Evolutionary conservation across 53 echinoderm and acorn worm species (phyloP).

Genomic region (Pentamera pediparva): DNA sequence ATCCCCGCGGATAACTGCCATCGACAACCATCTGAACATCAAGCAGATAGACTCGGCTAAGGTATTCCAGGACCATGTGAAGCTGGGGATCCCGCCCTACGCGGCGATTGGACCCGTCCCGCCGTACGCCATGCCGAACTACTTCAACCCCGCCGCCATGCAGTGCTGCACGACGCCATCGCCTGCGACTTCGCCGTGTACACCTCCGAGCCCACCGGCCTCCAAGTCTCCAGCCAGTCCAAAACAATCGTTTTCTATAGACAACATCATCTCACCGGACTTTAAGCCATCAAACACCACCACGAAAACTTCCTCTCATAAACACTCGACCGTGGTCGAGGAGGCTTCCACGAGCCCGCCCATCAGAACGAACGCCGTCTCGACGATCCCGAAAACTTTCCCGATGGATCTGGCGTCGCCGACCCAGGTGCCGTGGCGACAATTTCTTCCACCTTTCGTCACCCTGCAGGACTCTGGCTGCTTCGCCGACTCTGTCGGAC

Average conservation of each 20-base stretch:
- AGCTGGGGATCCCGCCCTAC: conserved; percentile 69
- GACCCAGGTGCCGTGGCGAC: conserved; percentile 36
- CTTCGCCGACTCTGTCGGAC: background rate
- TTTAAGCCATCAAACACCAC: conserved; percentile 66
- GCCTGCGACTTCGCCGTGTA: conserved; percentile 50
- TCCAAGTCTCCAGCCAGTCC: conserved; percentile 50
- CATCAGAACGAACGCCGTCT: no score
- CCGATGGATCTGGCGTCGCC: conserved; percentile 32
- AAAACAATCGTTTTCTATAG: conserved; percentile 96
- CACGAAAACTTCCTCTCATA: background rate
- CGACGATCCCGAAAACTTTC: conserved; percentile 12
- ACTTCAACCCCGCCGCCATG: conserved; percentile 21
- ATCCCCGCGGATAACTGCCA: conserved; percentile 82
- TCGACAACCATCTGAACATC: conserved; percentile 89
- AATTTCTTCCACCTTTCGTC: conserved; percentile 15
- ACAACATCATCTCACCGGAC: conserved; percentile 97
- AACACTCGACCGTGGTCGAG: no score
- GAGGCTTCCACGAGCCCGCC: no score
- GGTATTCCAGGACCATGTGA: conserved; percentile 96
- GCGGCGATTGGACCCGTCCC: conserved; percentile 59
- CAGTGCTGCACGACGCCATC: conserved; percentile 35
- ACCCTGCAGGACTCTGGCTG: conserved; percentile 14
- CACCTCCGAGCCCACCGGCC: conserved; percentile 49
- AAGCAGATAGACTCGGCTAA: conserved; percentile 96
- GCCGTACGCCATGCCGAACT: conserved; percentile 58